Evolutionary conservation across 2,113 vertebrate species (phyloP).

Genomic region (Petrocephalus zakoni): DNA sequence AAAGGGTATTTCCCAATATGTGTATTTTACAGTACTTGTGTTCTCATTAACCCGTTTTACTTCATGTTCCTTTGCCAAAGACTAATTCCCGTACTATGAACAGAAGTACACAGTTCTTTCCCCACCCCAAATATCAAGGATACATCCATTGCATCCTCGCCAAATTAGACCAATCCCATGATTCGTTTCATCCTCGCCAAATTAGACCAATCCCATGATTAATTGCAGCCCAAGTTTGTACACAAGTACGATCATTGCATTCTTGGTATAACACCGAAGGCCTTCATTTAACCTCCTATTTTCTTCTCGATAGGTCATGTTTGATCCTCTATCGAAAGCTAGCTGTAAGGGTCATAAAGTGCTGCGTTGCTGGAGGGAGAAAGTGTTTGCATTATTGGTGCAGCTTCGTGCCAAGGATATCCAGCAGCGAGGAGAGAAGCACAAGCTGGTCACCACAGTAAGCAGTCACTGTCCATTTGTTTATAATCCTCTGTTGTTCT

Average conservation of each 20-base stretch:
- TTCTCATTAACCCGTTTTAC: background rate
- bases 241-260: background rate
- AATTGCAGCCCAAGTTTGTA: too few relatives aligned
- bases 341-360: constrained; percentile 41
- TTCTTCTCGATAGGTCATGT: constrained; percentile 31
- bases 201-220: background rate
- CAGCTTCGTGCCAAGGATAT: constrained; percentile 63
- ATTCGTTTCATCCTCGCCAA: background rate
- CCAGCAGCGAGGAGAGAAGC: constrained; percentile 46
- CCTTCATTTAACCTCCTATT: background rate
- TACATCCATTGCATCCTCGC: background rate
- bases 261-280: background rate
- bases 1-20: background rate
- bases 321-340: constrained; percentile 41
- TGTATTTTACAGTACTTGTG: background rate
- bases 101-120: background rate
- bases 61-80: background rate
- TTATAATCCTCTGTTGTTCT: background rate
- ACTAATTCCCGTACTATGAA: background rate
- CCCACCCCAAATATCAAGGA: background rate
- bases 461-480: background rate
- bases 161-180: background rate
- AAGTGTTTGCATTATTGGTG: constrained; percentile 63
- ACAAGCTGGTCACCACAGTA: constrained; percentile 50
- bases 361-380: constrained; percentile 65